These are phyloP conservation scores for Puffinus mauretanicus DNA, from an alignment of 2,113 vertebrate species.

Conservation along the genomic window DNA sequence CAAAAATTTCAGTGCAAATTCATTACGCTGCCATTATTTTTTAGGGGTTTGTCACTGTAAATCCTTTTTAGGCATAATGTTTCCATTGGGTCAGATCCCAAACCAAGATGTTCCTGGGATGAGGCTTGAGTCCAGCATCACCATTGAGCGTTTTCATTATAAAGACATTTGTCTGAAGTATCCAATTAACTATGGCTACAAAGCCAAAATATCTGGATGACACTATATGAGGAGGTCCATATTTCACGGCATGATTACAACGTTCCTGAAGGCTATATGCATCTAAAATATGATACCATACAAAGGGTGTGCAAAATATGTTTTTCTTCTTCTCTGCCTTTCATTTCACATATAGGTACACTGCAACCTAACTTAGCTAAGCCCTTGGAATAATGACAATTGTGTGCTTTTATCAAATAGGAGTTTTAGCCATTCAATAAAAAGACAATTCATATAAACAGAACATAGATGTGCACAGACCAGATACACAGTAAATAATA, in stretches of 20 bases:
- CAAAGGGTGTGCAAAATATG: background rate
- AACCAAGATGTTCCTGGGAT: background rate
- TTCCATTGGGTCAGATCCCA: background rate
- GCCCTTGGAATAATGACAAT: background rate
- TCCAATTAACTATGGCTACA: background rate
- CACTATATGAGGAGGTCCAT: background rate
- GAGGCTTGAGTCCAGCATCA: background rate
- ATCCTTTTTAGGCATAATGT: background rate
- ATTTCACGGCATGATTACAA: background rate
- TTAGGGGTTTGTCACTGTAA: background rate
- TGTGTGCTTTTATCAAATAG: background rate
- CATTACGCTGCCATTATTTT: too few relatives aligned
- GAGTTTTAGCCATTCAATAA: background rate
- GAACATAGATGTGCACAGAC: background rate
- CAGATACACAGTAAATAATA: background rate
- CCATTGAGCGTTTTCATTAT: background rate
- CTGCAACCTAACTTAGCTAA: background rate
- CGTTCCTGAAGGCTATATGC: background rate
- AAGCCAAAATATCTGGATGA: constrained; percentile 33
- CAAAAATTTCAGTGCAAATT: background rate
- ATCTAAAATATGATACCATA: background rate
- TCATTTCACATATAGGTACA: background rate
- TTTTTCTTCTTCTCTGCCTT: background rate
- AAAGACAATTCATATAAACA: background rate
- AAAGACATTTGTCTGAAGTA: background rate